Conservation (phyloP, 1,140 invertebrate species). For the Lordiphosa mommai region DNA sequence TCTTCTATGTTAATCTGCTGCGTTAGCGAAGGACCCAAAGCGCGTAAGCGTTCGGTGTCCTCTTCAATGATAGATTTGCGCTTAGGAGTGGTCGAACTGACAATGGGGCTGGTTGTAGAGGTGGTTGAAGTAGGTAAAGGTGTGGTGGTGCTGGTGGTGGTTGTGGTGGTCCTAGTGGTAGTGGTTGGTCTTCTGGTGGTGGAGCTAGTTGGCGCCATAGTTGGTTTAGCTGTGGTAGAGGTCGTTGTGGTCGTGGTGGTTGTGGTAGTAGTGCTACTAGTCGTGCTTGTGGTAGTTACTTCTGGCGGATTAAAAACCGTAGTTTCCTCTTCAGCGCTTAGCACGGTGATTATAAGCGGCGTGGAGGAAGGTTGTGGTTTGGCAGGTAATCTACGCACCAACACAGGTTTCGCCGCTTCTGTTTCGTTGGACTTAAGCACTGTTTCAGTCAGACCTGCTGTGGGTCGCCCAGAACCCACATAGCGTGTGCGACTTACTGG, state of each 20-base stretch:
- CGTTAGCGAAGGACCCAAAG: conserved; percentile 57
- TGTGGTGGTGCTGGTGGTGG: conserved; percentile 18
- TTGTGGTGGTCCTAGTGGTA: conserved; percentile 11
- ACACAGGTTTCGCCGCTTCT: conserved; percentile 11
- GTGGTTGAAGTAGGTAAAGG: conserved; percentile 4
- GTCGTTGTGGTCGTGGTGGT: conserved; percentile 23
- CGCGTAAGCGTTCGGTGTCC: conserved; percentile 54
- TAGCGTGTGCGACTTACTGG: conserved; percentile 47
- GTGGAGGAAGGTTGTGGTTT: conserved; percentile 67
- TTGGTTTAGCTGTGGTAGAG: conserved; percentile 33
- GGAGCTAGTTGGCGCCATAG: conserved; percentile 6
- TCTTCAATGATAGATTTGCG: conserved; percentile 53
- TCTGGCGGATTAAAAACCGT: conserved; percentile 43
- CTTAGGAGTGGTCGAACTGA: conserved; percentile 2
- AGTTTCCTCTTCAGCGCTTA: conserved; percentile 77
- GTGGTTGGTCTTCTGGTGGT: conserved; percentile 23
- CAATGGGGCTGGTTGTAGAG: conserved; percentile 1
- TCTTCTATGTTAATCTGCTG: conserved; percentile 69
- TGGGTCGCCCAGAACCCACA: conserved; percentile 56
- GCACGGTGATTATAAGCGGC: conserved; percentile 79
- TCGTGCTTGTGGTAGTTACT: conserved; percentile 26
- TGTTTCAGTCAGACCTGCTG: conserved; percentile 25
- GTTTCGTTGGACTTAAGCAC: conserved; percentile 20
- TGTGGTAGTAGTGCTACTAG: conserved; percentile 33
- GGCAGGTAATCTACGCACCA: conserved; percentile 29